These are phyloP conservation scores for Gymnosoma rotundatum DNA, from an alignment of 2,888 invertebrate genomes.

Conservation along the genomic window DNA sequence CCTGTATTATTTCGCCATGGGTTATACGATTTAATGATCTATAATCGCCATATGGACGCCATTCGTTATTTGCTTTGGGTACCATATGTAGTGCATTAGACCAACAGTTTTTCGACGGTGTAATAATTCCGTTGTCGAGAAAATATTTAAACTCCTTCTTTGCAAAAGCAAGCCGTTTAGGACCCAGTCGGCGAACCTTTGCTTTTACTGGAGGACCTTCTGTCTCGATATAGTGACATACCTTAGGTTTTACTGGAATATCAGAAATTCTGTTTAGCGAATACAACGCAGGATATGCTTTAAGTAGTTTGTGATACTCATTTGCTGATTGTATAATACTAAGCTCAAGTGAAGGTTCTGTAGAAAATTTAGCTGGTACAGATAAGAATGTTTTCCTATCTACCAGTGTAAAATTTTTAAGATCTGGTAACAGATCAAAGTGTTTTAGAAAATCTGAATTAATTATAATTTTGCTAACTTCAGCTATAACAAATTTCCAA, in stretches of 20 bases:
- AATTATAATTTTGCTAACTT: background rate
- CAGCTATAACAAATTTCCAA: background rate
- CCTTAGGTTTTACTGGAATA: constrained; percentile 3
- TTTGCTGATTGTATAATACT: background rate
- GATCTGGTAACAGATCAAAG: background rate
- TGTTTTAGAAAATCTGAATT: background rate
- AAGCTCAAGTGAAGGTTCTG: background rate
- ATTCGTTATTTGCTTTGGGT: constrained; percentile 74
- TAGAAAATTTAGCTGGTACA: background rate
- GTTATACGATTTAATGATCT: constrained; percentile 74
- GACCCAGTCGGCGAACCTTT: constrained; percentile 45
- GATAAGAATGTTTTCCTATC: background rate
- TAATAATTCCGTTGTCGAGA: constrained; percentile 78
- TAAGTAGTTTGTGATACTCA: too few relatives aligned
- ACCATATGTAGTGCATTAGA: constrained; percentile 74
- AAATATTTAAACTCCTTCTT: constrained; percentile 55
- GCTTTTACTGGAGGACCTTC: constrained; percentile 37
- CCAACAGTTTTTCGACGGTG: constrained; percentile 75
- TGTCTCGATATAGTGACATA: constrained; percentile 18
- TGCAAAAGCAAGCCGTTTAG: background rate
- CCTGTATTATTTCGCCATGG: too few relatives aligned
- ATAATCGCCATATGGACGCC: constrained; percentile 78
- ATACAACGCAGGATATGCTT: background rate
- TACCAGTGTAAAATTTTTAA: background rate
- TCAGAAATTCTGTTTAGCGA: background rate